Evolutionary conservation across 2,113 vertebrate species (phyloP), one percentile per base, ranked within the genome.

Genomic region (Oreocharis arfaki): DNA sequence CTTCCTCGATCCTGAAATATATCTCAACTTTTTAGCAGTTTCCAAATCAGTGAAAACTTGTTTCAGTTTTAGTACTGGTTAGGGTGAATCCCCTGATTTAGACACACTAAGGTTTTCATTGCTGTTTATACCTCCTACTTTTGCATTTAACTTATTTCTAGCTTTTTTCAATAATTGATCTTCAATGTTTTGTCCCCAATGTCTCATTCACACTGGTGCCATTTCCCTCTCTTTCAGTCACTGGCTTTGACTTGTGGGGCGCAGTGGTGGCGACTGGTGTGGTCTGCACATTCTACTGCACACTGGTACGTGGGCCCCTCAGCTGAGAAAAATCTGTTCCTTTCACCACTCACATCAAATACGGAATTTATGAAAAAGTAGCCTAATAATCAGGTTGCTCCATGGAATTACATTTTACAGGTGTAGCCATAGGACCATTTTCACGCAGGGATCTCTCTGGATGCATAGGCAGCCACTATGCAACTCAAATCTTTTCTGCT

Each of bases 201-300:
- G 35, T 33, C 23, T 80, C 30, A n/a, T 67, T 91, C 55, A 77
- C 37, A 20, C 12, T 53, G 56, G 4, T 91, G 55, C 63, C 35
- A 13, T 81, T 79, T 95, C 42, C 33, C 32, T 96, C 65, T 56
- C 77, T 97, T 90, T 91, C 96, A 99, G 99, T 99, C 37, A 99
- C 99, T 27, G 98, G 98, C 32, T 97, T 99, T 6, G 81, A 99
- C 88, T 97, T 99, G 87, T 99, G 99, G 99, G 98, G 99, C 3
- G 98, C 98, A 24, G 98, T 99, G 63, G 94, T 99, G 65, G 98
- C 98, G 1, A 99, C 98, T 4, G 99, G 99, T 2, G 77, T 98
- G 41, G 98, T 99, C 83, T 99, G 99, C 53, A 99, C 98, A 21
- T 99, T 99, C 96, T 99, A 99, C 97, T 99, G 99, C 87, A 98